phyloP scores from a whole-genome alignment of 53 echinoderm and acorn worm species.

The Echinometra lucunter region DNA sequence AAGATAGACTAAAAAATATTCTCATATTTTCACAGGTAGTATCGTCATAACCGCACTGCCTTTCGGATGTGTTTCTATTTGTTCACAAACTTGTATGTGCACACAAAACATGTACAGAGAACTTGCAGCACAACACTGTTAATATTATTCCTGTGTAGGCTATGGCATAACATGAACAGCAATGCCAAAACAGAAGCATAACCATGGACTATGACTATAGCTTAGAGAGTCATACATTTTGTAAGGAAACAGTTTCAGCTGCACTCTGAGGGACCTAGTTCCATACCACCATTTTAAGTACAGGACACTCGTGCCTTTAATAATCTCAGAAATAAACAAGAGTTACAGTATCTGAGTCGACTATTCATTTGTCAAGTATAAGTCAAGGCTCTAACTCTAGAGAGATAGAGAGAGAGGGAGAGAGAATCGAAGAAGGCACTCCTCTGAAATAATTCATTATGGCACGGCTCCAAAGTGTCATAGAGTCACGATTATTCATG shows the following conservation, averaged over 20 bases:
- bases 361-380: neutral
- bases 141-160: neutral
- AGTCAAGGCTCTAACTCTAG: neutral
- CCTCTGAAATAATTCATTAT: neutral
- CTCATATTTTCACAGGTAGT: neutral
- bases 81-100: neutral
- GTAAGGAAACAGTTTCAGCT: neutral
- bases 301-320: neutral
- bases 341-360: neutral
- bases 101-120: neutral
- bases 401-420: neutral
- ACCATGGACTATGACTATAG: neutral
- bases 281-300: conserved; percentile 4
- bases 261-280: neutral
- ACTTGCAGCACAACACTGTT: neutral
- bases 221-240: neutral
- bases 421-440: neutral
- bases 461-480: conserved; percentile 1
- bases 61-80: neutral
- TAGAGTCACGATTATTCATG: neutral
- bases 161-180: neutral
- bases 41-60: neutral
- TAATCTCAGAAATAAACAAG: neutral
- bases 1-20: neutral
- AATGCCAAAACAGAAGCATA: neutral